Conservation (phyloP, 2,113 vertebrate genomes). For the Apaloderma vittatum region DNA sequence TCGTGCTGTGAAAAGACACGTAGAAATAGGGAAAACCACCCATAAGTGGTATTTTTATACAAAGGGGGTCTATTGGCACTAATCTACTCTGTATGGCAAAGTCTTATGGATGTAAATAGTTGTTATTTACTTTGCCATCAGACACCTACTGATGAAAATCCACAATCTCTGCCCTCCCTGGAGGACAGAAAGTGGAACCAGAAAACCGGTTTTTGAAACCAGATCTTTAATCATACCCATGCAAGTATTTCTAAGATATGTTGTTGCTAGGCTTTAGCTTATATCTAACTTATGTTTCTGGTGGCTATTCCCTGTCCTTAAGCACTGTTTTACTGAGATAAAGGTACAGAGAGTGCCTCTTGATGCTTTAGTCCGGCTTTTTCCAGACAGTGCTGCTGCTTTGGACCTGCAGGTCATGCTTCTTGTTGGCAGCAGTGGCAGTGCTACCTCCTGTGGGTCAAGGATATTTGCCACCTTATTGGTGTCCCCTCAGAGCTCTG, state of each 20-base stretch:
- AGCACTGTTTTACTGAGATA: not conserved
- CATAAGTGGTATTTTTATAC: not conserved
- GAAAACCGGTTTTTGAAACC: not conserved
- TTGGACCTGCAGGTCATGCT: not conserved
- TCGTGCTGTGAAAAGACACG: not conserved
- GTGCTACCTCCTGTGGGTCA: not conserved
- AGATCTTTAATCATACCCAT: not conserved
- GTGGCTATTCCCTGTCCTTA: not conserved
- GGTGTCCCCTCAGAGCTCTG: not conserved
- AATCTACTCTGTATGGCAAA: not conserved
- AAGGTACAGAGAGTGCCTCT: not conserved
- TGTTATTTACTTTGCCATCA: not conserved
- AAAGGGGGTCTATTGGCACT: not conserved
- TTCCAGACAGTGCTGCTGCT: not conserved
- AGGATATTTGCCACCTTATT: not conserved
- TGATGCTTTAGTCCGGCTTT: not conserved
- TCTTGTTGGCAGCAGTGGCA: not conserved
- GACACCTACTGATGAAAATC: not conserved
- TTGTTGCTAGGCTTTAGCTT: not conserved
- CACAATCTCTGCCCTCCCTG: not conserved
- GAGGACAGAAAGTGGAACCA: not conserved
- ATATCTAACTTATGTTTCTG: not conserved
- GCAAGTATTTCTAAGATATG: not conserved
- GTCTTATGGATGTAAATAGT: not conserved
- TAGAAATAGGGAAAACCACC: not conserved